Base-by-base conservation (phyloP, 2,888 invertebrate genomes). In the Melangyna quadrimaculata region DNA sequence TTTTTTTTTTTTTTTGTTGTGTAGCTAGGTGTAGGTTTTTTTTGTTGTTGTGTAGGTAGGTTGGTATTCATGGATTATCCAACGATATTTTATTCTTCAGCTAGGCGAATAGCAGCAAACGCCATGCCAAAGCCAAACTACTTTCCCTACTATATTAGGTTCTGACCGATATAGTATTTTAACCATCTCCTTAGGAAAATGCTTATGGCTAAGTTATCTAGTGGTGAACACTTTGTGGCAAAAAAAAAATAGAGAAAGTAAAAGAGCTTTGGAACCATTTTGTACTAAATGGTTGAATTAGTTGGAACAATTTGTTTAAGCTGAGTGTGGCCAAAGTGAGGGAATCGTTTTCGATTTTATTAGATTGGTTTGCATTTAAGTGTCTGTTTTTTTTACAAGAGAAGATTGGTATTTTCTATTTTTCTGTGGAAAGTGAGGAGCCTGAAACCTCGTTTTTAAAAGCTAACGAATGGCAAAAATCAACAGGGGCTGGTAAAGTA, bases 161-260 rank as follows among this genome's bases (percentile, higher is more conserved):
- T 24, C 35, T 59, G 59, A 19, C 69, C 57, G 77, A 83, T 75
- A 78, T 75, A 78, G 59, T 67, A 40, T 63, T 73, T 72, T 74
- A 70, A 71, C 69, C 61, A 65, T 65, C 48, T 24, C 57, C 6
- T 40, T 40, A 10, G 51, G 37, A 71, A 74, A 73, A 79, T 79
- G 71, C 71, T 79, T 75, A 79, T 72, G 72, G 71, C 71, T 57
- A 57, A 79, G 67, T 74, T 84, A 79, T 79, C 84, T 77, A 61
- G 65, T 75, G 65, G 79, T 37, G 45, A 70, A 71, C 71, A 75
- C 71, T 75, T 84, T 79, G 82, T 59, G 74, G 55, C 22, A 43
- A 24, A 14, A 61, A 4, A 40, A 4, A 32, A 1, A 35, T 3
- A 43, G 43, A 19, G 29, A 53, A 14, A 29, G 45, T 29, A 55